These are phyloP conservation scores for Vidua macroura DNA, from an alignment of 2,113 vertebrate species.

Conservation along the genomic window DNA sequence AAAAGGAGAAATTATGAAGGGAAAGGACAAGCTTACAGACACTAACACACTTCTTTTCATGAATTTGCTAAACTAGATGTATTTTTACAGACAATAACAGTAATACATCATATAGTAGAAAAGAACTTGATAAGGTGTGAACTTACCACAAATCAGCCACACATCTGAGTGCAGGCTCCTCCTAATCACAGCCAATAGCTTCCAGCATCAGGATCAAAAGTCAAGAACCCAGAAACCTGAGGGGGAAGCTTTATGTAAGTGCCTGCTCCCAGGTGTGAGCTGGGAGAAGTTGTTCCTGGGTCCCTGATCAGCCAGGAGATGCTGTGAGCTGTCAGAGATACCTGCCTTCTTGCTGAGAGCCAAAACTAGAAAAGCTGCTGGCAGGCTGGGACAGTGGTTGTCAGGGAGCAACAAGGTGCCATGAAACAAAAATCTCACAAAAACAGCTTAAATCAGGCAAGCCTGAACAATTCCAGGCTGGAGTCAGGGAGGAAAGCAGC, in stretches of 20 bases:
- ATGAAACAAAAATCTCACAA: not conserved
- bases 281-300: not conserved
- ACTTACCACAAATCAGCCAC: not conserved
- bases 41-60: not conserved
- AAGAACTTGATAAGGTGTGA: not conserved
- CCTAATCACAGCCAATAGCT: not conserved
- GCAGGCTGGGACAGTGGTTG: not conserved
- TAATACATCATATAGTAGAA: not conserved
- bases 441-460: not conserved
- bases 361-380: not conserved
- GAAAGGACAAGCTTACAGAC: not conserved
- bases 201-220: not conserved
- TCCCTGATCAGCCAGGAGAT: not conserved
- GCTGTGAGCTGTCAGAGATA: not conserved
- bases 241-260: not conserved
- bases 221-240: not conserved
- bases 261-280: not conserved
- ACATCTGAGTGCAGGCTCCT: not conserved
- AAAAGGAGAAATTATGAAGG: not conserved
- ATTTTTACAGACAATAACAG: not conserved
- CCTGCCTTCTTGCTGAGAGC: not conserved
- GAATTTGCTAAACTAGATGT: not conserved
- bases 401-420: not conserved
- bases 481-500: not conserved
- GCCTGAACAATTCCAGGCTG: not conserved